phyloP scores from a whole-genome alignment of 2,888 invertebrate species.

The Papilio demoleus region DNA sequence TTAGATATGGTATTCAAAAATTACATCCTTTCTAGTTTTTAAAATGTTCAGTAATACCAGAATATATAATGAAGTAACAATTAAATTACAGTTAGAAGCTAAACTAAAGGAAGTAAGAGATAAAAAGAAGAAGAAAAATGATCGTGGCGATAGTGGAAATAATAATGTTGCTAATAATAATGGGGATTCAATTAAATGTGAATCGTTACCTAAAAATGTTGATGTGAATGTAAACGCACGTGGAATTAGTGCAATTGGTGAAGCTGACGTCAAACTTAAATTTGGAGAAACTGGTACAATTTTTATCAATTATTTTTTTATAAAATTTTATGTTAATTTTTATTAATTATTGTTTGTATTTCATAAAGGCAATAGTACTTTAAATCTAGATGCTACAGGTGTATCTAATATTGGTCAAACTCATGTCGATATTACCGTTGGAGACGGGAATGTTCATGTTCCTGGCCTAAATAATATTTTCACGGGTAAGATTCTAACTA shows the following conservation, averaged over 20 bases:
- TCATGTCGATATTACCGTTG: slow-evolving; percentile 58
- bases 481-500: slow-evolving; percentile 54
- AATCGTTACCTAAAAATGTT: slow-evolving; percentile 53
- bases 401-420: slow-evolving; percentile 71
- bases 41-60: not conserved
- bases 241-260: slow-evolving; percentile 66
- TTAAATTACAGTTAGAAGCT: slow-evolving; percentile 61
- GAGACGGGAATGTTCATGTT: slow-evolving; percentile 57
- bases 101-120: slow-evolving; percentile 71
- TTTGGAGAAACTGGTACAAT: slow-evolving; percentile 61
- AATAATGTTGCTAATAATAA: slow-evolving; percentile 38
- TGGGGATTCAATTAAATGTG: slow-evolving; percentile 48
- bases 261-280: slow-evolving; percentile 58
- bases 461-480: slow-evolving; percentile 65
- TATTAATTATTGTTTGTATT: not conserved
- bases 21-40: not conserved
- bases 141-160: slow-evolving; percentile 40
- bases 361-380: slow-evolving; percentile 61
- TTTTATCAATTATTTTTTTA: no score
- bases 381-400: slow-evolving; percentile 65
- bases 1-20: slow-evolving; percentile 63
- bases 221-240: slow-evolving; percentile 60
- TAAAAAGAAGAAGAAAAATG: slow-evolving; percentile 62
- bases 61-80: not conserved
- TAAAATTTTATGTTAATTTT: no score